These are phyloP conservation scores for Strigamia maritima DNA, from an alignment of 2,888 invertebrate species.

Conservation along the genomic window DNA sequence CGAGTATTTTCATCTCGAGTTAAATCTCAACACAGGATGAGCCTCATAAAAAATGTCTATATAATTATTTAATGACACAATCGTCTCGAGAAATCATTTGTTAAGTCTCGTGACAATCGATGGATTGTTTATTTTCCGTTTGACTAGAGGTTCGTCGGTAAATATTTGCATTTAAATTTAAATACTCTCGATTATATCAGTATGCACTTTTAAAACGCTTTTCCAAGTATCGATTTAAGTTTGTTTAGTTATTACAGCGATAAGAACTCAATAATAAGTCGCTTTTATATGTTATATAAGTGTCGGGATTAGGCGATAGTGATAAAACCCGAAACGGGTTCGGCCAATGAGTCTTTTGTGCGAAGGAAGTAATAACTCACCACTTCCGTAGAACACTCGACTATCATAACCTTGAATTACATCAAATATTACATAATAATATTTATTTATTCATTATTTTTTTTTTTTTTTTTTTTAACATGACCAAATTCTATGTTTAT, in stretches of 20 bases:
- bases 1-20: too few species aligned
- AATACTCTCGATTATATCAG: neutral
- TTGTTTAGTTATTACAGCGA: neutral
- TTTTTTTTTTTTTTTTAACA: neutral
- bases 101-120: neutral
- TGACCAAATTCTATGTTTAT: neutral
- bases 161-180: neutral
- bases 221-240: neutral
- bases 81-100: neutral
- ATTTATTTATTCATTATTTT: too few species aligned
- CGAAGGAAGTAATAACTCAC: neutral
- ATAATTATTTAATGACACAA: neutral
- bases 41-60: neutral
- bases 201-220: too few species aligned
- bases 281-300: neutral
- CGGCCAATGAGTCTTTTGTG: neutral
- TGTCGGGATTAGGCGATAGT: neutral
- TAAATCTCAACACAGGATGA: too few species aligned
- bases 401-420: too few species aligned
- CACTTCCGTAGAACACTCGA: neutral
- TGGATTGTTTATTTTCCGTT: neutral
- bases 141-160: neutral
- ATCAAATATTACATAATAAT: too few species aligned
- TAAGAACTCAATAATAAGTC: neutral
- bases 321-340: too few species aligned